Conservation (phyloP, 2,888 invertebrate species). For the Pandemis corylana region DNA sequence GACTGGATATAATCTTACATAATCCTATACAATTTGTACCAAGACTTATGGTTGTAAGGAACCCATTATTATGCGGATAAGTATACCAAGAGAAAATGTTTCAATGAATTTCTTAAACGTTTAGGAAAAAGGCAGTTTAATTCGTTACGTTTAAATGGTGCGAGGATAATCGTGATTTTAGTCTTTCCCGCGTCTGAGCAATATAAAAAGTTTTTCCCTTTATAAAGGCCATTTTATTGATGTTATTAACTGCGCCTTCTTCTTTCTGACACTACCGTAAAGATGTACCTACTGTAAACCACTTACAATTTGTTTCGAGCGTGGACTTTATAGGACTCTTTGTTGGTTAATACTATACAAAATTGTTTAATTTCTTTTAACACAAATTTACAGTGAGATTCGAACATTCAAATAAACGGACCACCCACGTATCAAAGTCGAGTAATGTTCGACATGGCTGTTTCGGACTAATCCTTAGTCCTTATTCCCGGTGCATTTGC, state of each 20-base stretch:
- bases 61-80: neutral
- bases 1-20: constrained; percentile 14
- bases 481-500: too few relatives aligned
- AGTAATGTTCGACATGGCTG: too few relatives aligned
- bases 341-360: too few relatives aligned
- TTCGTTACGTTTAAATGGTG: constrained; percentile 2
- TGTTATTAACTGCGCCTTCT: constrained; percentile 1
- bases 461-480: too few relatives aligned
- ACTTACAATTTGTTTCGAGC: neutral
- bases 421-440: too few relatives aligned
- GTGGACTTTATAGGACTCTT: too few relatives aligned
- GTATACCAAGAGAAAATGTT: neutral
- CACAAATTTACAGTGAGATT: too few relatives aligned
- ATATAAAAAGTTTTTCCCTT: constrained; percentile 5
- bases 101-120: neutral
- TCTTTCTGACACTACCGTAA: neutral
- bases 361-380: too few relatives aligned
- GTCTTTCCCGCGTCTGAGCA: neutral
- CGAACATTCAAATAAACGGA: too few relatives aligned
- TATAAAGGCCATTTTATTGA: neutral
- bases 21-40: neutral
- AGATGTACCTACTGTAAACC: neutral
- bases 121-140: neutral
- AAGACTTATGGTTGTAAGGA: constrained; percentile 4
- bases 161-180: constrained; percentile 1